phyloP scores from a whole-genome alignment of 2,888 invertebrate genomes.

The Leptinotarsa tumamoca region DNA sequence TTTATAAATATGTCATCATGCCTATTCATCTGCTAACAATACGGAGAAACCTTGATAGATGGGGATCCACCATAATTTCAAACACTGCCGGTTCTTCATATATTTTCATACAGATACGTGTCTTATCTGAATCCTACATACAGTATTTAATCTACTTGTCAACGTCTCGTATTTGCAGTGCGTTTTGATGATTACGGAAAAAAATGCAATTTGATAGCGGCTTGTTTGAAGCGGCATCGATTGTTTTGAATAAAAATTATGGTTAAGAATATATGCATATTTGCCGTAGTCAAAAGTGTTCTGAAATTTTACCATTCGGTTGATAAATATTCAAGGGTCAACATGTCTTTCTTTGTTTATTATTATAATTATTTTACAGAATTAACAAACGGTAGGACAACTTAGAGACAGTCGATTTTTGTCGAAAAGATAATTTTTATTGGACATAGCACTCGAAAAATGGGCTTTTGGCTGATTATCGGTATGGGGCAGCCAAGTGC shows the following conservation, averaged over 20 bases:
- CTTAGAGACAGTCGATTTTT: too few species aligned
- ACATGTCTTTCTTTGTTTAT: too few species aligned
- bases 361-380: too few species aligned
- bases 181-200: constrained; percentile 37
- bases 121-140: constrained; percentile 27
- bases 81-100: neutral
- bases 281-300: neutral
- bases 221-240: neutral
- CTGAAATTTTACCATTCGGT: neutral
- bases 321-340: too few species aligned
- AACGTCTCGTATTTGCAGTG: constrained; percentile 37
- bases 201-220: constrained; percentile 28
- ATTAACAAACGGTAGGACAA: too few species aligned
- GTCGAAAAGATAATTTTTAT: too few species aligned
- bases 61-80: neutral
- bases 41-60: too few species aligned
- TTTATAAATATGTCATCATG: too few species aligned
- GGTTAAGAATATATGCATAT: neutral
- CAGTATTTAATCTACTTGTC: constrained; percentile 33
- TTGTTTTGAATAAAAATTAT: neutral
- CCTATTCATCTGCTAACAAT: too few species aligned
- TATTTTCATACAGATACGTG: constrained; percentile 5
- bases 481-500: too few species aligned
- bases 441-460: too few species aligned
- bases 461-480: too few species aligned